Conservation (phyloP, 2,888 invertebrate genomes). For the Brachypalpus laphriformis region DNA sequence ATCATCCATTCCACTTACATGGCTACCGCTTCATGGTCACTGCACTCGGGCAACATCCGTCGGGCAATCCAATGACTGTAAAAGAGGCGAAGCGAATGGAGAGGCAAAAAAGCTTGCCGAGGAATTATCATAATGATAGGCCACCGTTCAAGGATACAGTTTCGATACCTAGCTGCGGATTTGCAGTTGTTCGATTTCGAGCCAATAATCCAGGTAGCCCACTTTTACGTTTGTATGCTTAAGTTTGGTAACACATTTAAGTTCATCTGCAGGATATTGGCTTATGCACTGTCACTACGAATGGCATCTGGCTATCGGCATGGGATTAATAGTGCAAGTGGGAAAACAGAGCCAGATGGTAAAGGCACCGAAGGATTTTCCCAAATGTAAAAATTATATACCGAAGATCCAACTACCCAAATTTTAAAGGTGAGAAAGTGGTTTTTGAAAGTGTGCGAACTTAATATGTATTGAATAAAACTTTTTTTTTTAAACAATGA, state of each 20-base stretch:
- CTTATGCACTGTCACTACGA: conserved; percentile 79
- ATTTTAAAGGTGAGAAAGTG: not conserved
- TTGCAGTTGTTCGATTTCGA: conserved; percentile 78
- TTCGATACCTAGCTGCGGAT: conserved; percentile 79
- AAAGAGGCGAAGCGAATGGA: conserved; percentile 76
- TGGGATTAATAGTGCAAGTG: conserved; percentile 78
- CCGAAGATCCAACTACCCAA: conserved; percentile 63
- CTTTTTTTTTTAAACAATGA: no score
- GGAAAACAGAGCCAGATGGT: conserved; percentile 86
- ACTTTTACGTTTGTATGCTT: not conserved
- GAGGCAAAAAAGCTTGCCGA: conserved; percentile 63
- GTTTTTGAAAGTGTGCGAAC: no score
- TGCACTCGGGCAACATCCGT: conserved; percentile 76
- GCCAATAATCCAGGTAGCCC: conserved; percentile 77
- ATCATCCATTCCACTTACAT: conserved; percentile 82
- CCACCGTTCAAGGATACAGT: conserved; percentile 80
- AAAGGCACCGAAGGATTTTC: conserved; percentile 87
- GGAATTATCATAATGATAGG: conserved; percentile 69
- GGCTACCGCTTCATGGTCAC: conserved; percentile 80
- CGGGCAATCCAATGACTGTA: conserved; percentile 75
- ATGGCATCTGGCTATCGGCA: conserved; percentile 78
- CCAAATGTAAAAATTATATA: conserved; percentile 90
- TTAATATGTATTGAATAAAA: no score
- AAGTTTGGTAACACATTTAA: conserved; percentile 1
- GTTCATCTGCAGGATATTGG: conserved; percentile 76